phyloP scores from a whole-genome alignment of 2,113 vertebrate species.

The Pomatorhinus ruficollis region DNA sequence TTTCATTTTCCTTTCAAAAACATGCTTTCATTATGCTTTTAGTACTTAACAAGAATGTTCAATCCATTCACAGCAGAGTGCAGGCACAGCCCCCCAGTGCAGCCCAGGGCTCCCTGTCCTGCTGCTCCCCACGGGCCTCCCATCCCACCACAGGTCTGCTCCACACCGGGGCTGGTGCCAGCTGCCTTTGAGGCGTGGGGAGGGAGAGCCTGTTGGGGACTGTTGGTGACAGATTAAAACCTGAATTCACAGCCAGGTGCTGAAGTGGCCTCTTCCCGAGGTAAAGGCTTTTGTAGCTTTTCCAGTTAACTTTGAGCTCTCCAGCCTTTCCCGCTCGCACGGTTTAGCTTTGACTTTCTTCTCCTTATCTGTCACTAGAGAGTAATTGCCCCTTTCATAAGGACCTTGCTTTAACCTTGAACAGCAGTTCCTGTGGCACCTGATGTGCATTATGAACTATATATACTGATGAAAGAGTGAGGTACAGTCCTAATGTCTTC shows the following conservation, averaged over 20 bases:
- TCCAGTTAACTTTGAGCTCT: slow-evolving; percentile 36
- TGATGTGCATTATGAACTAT: slow-evolving; percentile 29
- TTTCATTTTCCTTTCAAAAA: neutral
- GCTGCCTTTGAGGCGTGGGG: neutral
- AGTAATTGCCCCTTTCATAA: slow-evolving; percentile 58
- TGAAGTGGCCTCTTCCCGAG: neutral
- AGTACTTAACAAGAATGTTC: neutral
- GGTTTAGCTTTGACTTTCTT: slow-evolving; percentile 48
- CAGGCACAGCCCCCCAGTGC: neutral
- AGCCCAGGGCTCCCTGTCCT: neutral
- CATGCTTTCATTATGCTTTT: neutral
- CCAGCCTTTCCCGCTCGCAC: neutral
- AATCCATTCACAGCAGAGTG: no score
- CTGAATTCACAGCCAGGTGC: neutral
- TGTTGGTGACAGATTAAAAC: neutral
- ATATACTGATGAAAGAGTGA: slow-evolving; percentile 48
- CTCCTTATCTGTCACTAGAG: slow-evolving; percentile 36
- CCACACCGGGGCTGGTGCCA: rapidly evolving
- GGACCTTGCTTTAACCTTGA: slow-evolving; percentile 61
- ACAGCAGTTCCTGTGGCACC: slow-evolving; percentile 40
- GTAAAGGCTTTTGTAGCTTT: slow-evolving; percentile 29
- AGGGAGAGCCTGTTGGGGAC: neutral
- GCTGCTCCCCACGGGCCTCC: rapidly evolving
- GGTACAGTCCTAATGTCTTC: slow-evolving; percentile 18
- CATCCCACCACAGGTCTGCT: neutral